Base-by-base conservation (phyloP, 2,888 invertebrate genomes). In the Dysmachus trigonus region DNA sequence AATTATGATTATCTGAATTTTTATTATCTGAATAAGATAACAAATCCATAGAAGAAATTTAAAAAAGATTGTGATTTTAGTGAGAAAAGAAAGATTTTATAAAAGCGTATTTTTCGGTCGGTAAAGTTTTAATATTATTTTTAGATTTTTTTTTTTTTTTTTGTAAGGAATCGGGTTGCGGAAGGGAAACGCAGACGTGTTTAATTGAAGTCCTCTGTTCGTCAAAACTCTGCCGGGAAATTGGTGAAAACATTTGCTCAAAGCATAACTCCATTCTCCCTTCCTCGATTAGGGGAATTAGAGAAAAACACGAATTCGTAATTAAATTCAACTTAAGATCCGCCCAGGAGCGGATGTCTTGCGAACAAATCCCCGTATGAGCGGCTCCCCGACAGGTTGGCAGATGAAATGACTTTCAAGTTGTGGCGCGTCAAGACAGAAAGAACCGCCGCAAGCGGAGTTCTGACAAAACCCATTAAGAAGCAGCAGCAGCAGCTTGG, bases 371-470 rank as follows among this genome's bases (percentile, higher is more conserved):
- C 62, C 2, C 53, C 27, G 27, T 62, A 62, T 62, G 62, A 62
- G 62, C 18, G 8, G 22, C 62, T 27, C 30, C 47, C 47, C 77
- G 77, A 27, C 38, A 38, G 38, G 76, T 76, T 38, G 76, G 38
- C 77, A 77, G 27, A 47, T 47, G 47, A 77, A 77, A 77, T 47
- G 47, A 47, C 77, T 47, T 77, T 77, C 47, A 47, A 77, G 62
- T 62, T 77, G 27, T 51, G 27, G 27, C 77, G 27, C 47, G 27
- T 77, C 47, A 77, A 41, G 77, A 77, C 76, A 47, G 27, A 77
- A 15, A 77, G 22, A 41, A 77, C 77, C 47, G 47, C 47, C 77
- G 27, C 62, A 62, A 62, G 62, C 62, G 18, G 6, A 27, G 62
- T 62, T 62, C 62, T 62, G 62, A 62, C 27, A 62, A 62, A 27